Evolutionary conservation across 1,140 invertebrate genomes (phyloP).

Genomic region (Drosophila trapezifrons): DNA sequence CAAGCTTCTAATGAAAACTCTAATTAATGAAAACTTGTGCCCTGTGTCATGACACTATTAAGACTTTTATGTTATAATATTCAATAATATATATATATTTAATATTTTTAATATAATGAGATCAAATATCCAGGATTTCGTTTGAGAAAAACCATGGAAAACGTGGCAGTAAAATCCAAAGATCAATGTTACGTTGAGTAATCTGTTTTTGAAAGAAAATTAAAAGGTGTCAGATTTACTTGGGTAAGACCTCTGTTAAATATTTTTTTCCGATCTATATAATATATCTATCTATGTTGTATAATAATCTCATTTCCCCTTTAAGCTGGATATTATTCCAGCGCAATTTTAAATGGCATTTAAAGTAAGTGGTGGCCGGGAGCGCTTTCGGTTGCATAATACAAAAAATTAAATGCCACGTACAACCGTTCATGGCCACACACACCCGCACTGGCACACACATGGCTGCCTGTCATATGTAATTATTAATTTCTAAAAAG

Average conservation of each 20-base stretch:
- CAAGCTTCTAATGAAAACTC: too few relatives aligned
- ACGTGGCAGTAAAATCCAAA: too few relatives aligned
- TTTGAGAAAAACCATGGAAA: too few relatives aligned
- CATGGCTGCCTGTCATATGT: constrained; percentile 51
- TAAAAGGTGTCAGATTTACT: too few relatives aligned
- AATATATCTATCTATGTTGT: neutral
- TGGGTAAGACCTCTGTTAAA: neutral
- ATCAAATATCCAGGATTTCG: too few relatives aligned
- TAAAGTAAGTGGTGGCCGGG: constrained; percentile 32
- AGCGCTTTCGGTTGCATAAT: constrained; percentile 44
- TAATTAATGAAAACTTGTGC: too few relatives aligned
- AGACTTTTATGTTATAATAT: too few relatives aligned
- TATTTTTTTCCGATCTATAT: neutral
- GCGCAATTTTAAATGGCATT: constrained; percentile 36
- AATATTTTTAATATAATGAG: too few relatives aligned
- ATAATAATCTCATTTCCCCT: neutral
- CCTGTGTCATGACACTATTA: too few relatives aligned
- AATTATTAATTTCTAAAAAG: constrained; percentile 82
- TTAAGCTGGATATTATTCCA: neutral
- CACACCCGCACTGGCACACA: constrained; percentile 4
- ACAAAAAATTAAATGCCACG: constrained; percentile 76
- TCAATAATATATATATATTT: too few relatives aligned
- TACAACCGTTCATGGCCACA: constrained; percentile 24
- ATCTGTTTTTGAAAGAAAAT: too few relatives aligned
- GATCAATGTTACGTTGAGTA: too few relatives aligned